These are phyloP conservation scores for Holacanthella duospinosa DNA, from an alignment of 2,888 invertebrate species.

Conservation along the genomic window DNA sequence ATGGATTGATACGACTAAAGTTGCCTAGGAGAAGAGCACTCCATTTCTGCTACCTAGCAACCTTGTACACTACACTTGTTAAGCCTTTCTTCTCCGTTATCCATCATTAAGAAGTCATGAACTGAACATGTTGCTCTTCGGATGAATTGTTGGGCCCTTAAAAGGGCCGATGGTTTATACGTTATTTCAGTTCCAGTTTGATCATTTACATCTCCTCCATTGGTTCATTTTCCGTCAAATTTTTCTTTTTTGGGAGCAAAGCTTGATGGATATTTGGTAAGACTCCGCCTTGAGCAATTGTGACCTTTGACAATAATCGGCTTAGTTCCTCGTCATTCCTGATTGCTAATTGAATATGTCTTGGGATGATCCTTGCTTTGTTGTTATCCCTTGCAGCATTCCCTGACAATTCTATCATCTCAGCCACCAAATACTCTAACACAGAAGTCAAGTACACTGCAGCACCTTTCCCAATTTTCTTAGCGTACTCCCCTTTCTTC, in stretches of 20 bases:
- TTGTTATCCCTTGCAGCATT: background rate
- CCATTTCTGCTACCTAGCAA: no score
- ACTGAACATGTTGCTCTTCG: no score
- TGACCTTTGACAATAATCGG: background rate
- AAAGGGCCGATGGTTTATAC: no score
- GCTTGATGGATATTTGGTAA: background rate
- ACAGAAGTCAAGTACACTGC: conserved; percentile 8
- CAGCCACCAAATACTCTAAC: conserved; percentile 5
- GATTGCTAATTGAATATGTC: conserved; percentile 6
- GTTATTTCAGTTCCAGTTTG: no score
- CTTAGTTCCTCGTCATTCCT: conserved; percentile 1
- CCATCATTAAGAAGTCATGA: no score
- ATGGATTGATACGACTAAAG: no score
- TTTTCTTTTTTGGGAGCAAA: background rate
- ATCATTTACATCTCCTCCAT: no score
- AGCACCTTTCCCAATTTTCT: conserved; percentile 4
- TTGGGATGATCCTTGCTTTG: background rate
- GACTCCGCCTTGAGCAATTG: conserved; percentile 1
- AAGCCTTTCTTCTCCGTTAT: no score
- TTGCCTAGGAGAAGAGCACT: no score
- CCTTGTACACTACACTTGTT: no score
- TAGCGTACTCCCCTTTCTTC: conserved; percentile 1
- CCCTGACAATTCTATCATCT: background rate
- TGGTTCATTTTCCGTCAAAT: background rate
- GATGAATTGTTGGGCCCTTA: no score